phyloP scores from a whole-genome alignment of 2,113 vertebrate species.

The Rallus limicola region DNA sequence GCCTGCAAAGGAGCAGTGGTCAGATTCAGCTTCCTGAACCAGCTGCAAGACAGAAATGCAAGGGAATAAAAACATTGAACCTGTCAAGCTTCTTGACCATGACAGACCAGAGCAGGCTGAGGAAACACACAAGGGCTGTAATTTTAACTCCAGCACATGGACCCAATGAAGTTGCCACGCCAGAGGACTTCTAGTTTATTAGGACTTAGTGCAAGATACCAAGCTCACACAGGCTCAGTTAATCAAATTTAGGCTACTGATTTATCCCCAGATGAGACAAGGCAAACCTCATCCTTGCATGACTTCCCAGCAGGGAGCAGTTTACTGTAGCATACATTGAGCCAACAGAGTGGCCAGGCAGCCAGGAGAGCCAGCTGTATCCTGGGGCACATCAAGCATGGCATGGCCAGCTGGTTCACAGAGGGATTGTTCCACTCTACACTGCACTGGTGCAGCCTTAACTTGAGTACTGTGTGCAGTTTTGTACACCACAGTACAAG shows the following conservation, averaged over 20 bases:
- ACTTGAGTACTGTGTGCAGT: too few species aligned
- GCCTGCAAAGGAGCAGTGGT: background rate
- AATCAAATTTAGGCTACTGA: background rate
- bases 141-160: background rate
- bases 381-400: too few species aligned
- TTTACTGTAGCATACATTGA: background rate
- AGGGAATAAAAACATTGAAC: background rate
- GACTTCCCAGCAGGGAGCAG: background rate
- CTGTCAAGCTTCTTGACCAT: background rate
- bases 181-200: background rate
- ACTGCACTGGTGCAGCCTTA: too few species aligned
- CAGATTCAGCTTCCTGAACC: background rate
- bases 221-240: background rate
- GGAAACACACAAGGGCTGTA: rapidly evolving
- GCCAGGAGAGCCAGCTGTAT: too few species aligned
- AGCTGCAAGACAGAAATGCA: background rate
- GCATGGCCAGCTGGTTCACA: too few species aligned
- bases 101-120: background rate
- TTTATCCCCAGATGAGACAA: background rate
- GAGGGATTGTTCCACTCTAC: too few species aligned
- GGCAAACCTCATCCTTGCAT: background rate
- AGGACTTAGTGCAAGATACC: background rate
- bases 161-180: rapidly evolving
- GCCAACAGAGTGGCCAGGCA: too few species aligned
- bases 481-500: too few species aligned